phyloP scores from a whole-genome alignment of 2,113 vertebrate genomes.

The Pongo pygmaeus region DNA sequence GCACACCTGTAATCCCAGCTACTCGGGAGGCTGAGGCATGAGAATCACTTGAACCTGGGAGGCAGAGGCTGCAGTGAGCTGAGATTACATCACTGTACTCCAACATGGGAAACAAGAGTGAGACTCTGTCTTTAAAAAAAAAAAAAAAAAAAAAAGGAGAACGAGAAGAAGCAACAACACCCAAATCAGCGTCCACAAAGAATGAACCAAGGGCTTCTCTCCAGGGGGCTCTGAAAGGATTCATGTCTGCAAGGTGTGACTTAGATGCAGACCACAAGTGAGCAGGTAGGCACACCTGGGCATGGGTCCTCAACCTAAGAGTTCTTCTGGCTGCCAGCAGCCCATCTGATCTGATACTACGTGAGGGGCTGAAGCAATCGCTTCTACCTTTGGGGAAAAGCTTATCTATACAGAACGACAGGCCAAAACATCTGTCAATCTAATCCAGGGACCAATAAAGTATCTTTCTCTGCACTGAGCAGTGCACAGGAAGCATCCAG shows the following conservation, averaged over 20 bases:
- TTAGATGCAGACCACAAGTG: rapidly evolving
- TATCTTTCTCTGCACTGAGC: rapidly evolving
- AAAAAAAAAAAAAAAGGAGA: background rate
- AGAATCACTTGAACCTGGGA: too few relatives aligned
- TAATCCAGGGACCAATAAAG: background rate
- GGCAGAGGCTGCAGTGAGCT: too few relatives aligned
- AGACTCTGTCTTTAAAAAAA: too few relatives aligned
- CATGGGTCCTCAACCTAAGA: background rate
- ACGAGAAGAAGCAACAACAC: background rate
- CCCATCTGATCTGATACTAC: background rate
- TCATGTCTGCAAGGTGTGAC: rapidly evolving
- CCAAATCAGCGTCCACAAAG: background rate
- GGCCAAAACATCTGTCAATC: rapidly evolving
- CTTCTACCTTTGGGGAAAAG: rapidly evolving
- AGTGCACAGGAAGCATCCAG: rapidly evolving
- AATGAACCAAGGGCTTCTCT: rapidly evolving
- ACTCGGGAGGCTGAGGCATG: too few relatives aligned
- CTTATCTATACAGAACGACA: rapidly evolving
- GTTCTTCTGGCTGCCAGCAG: background rate
- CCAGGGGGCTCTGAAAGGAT: too few relatives aligned
- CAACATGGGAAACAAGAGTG: too few relatives aligned
- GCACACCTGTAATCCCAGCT: too few relatives aligned
- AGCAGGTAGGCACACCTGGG: background rate
- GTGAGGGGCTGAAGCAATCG: background rate
- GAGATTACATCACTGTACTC: too few relatives aligned